Conservation (phyloP, 2,888 invertebrate species). For the Drosophila koepferae region DNA sequence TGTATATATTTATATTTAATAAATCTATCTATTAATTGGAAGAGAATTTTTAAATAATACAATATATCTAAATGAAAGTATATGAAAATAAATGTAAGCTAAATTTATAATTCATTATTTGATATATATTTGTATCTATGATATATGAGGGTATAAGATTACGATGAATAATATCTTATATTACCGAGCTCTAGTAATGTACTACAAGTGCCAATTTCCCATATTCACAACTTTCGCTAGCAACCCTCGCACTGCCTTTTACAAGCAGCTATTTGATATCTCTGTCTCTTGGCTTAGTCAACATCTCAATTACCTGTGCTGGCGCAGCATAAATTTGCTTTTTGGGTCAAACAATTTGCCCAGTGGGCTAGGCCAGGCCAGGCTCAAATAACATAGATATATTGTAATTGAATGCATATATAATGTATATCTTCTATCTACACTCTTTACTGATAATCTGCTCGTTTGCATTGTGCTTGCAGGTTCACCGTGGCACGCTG, state of each 20-base stretch:
- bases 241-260: constrained; percentile 27
- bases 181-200: background rate
- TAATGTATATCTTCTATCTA: constrained; percentile 5
- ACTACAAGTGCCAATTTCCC: background rate
- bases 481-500: constrained; percentile 98
- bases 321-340: constrained; percentile 29
- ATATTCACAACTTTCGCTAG: background rate
- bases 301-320: constrained; percentile 43
- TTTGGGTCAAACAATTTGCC: constrained; percentile 50
- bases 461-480: constrained; percentile 73
- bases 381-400: constrained; percentile 10
- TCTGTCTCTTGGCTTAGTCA: constrained; percentile 12
- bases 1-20: background rate
- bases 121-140: too few relatives aligned
- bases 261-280: constrained; percentile 7
- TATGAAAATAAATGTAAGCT: too few relatives aligned
- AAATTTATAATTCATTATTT: too few relatives aligned
- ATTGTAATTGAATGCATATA: background rate
- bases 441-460: constrained; percentile 13
- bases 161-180: background rate
- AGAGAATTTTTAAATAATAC: too few relatives aligned
- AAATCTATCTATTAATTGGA: background rate
- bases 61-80: too few relatives aligned
- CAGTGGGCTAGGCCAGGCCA: background rate
- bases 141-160: too few relatives aligned